Evolutionary conservation across 1,140 invertebrate species (phyloP).

Genomic region (Cryptotermes secundus): DNA sequence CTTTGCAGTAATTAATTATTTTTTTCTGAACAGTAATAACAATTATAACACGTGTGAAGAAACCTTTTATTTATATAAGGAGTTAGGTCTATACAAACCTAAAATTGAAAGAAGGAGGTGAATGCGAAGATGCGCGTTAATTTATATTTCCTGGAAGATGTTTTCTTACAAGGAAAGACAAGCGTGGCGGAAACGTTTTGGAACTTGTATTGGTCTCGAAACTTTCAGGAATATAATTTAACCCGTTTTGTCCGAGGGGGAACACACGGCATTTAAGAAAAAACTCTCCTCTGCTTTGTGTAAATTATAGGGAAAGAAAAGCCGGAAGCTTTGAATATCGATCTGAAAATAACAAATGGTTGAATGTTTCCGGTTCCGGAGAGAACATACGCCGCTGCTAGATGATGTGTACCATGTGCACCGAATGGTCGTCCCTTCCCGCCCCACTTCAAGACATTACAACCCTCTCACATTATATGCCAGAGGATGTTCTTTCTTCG

Average conservation of each 20-base stretch:
- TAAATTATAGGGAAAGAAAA: neutral
- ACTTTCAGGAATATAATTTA: neutral
- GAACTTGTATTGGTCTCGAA: neutral
- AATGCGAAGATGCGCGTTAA: neutral
- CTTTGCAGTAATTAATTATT: no score
- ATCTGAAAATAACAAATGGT: neutral
- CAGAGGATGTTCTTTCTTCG: conserved; percentile 10
- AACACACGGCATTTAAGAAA: conserved; percentile 7
- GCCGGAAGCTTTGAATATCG: conserved; percentile 1
- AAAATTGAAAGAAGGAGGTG: neutral
- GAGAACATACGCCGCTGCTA: neutral
- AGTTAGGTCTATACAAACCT: no score
- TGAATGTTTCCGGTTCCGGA: conserved; percentile 9
- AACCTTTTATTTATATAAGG: no score
- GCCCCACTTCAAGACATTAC: no score
- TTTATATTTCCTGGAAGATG: neutral
- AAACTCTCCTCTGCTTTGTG: neutral
- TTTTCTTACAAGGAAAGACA: no score
- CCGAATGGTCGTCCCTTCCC: neutral
- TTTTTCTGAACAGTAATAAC: no score
- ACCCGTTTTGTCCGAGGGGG: neutral
- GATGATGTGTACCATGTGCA: neutral
- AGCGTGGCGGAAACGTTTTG: neutral
- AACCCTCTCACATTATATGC: neutral
- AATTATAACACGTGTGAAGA: no score